phyloP scores from a whole-genome alignment of 2,888 invertebrate species.

The Phymatocera aterrima region DNA sequence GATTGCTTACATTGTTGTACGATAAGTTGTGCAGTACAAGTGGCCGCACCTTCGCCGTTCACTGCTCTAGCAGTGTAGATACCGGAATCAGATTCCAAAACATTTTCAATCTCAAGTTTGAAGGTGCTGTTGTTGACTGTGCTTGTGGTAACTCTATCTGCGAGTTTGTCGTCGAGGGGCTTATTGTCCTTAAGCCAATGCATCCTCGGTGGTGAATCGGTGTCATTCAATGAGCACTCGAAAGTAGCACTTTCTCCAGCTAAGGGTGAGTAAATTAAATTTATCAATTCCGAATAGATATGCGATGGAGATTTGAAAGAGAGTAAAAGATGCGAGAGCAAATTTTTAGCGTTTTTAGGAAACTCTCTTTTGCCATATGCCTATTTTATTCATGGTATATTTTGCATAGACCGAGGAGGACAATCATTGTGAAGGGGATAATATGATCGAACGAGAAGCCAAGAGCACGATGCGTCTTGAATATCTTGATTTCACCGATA shows the following conservation, averaged over 20 bases:
- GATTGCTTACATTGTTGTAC: constrained; percentile 88
- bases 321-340: background rate
- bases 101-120: constrained; percentile 86
- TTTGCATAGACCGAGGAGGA: background rate
- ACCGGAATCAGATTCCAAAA: constrained; percentile 87
- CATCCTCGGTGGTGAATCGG: constrained; percentile 78
- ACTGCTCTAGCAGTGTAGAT: constrained; percentile 93
- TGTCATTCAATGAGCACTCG: constrained; percentile 84
- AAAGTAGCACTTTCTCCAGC: constrained; percentile 90
- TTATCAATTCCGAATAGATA: background rate
- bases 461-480: background rate
- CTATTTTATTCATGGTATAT: background rate
- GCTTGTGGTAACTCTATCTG: constrained; percentile 83
- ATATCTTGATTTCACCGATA: constrained; percentile 12
- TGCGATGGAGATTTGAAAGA: background rate
- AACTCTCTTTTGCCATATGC: background rate
- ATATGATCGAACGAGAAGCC: background rate
- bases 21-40: constrained; percentile 91
- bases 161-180: constrained; percentile 84
- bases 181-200: constrained; percentile 94
- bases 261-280: constrained; percentile 68
- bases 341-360: background rate
- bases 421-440: background rate
- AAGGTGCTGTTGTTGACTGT: constrained; percentile 79
- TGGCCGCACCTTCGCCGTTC: constrained; percentile 86